Conservation (phyloP, 2,797 vertebrate species). For the Ctenochaetus hawaiiensis region DNA sequence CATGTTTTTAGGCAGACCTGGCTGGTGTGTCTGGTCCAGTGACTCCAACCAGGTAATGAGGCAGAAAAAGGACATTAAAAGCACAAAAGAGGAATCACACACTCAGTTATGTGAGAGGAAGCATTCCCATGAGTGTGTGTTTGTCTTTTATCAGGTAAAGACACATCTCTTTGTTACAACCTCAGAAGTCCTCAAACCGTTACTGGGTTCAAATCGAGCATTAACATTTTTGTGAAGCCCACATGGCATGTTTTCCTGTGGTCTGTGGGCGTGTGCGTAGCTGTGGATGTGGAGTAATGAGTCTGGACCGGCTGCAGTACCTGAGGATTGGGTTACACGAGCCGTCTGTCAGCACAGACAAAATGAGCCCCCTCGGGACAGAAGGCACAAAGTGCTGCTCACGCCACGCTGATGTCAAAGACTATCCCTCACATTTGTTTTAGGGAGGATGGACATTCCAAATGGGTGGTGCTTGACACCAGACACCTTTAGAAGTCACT, state of each 20-base stretch:
- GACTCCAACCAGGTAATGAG: conserved; percentile 47
- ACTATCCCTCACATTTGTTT: conserved; percentile 55
- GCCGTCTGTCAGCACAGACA: conserved; percentile 61
- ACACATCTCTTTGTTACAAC: neutral
- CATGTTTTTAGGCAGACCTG: no score
- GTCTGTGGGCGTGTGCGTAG: neutral
- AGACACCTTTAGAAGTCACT: conserved; percentile 46
- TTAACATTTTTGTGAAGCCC: conserved; percentile 19
- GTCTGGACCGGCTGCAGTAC: conserved; percentile 38
- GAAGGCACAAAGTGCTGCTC: conserved; percentile 60
- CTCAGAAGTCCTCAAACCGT: neutral
- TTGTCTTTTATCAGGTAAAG: conserved; percentile 7
- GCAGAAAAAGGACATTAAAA: conserved; percentile 18
- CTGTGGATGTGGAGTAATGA: conserved; percentile 44
- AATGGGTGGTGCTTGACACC: conserved; percentile 33
- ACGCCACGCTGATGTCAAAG: conserved; percentile 56
- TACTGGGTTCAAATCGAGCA: conserved; percentile 7
- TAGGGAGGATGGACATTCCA: conserved; percentile 3
- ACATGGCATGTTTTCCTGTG: conserved; percentile 15
- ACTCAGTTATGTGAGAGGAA: conserved; percentile 2
- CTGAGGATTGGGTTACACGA: conserved; percentile 63
- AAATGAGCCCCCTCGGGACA: conserved; percentile 54
- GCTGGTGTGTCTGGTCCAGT: conserved; percentile 18
- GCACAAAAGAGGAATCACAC: conserved; percentile 22
- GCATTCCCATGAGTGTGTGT: conserved; percentile 16